Percentiles rank a stretch among this genome's conserved stretches.
phyloP scores from a whole-genome alignment of 2,888 invertebrate species.

The Megalurothrips usitatus region DNA sequence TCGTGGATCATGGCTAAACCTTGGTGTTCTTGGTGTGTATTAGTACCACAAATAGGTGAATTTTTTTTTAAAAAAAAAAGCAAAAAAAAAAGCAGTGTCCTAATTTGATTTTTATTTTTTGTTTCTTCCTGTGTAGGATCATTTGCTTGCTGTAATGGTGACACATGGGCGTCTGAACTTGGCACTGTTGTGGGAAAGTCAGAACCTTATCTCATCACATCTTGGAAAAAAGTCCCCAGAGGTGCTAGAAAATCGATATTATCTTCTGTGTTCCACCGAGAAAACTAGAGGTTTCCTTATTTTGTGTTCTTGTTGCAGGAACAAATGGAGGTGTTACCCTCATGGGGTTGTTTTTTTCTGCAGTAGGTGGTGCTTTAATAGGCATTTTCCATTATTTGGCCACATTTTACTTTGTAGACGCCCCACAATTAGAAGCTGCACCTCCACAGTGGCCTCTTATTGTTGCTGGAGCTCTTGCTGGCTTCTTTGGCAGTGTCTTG shows the following conservation, averaged over 20 bases:
- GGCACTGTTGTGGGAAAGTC: slow-evolving; percentile 66
- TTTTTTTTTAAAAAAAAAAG: background rate
- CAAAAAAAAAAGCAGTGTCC: background rate
- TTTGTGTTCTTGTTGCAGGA: slow-evolving; percentile 50
- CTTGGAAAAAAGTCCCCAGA: slow-evolving; percentile 67
- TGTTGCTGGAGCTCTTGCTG: slow-evolving; percentile 64
- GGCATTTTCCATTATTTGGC: slow-evolving; percentile 68
- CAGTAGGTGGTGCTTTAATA: slow-evolving; percentile 64
- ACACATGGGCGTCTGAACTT: slow-evolving; percentile 88
- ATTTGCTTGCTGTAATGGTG: slow-evolving; percentile 77
- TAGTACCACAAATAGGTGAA: background rate
- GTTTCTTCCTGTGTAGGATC: slow-evolving; percentile 51
- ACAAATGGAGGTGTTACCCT: slow-evolving; percentile 82
- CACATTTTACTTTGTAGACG: slow-evolving; percentile 59
- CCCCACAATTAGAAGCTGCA: slow-evolving; percentile 53
- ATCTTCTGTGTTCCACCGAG: too few species aligned
- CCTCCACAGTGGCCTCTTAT: slow-evolving; percentile 78
- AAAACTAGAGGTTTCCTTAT: background rate
- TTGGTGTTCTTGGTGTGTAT: slow-evolving; percentile 65
- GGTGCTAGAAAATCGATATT: slow-evolving; percentile 45
- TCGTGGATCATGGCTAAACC: slow-evolving; percentile 74
- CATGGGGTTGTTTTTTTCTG: slow-evolving; percentile 53
- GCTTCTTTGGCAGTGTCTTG: slow-evolving; percentile 72
- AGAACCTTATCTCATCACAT: slow-evolving; percentile 71
- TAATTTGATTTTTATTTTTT: slow-evolving; percentile 30